Evolutionary conservation across 2,113 vertebrate genomes (phyloP).

Genomic region (Pygoscelis antarcticus): DNA sequence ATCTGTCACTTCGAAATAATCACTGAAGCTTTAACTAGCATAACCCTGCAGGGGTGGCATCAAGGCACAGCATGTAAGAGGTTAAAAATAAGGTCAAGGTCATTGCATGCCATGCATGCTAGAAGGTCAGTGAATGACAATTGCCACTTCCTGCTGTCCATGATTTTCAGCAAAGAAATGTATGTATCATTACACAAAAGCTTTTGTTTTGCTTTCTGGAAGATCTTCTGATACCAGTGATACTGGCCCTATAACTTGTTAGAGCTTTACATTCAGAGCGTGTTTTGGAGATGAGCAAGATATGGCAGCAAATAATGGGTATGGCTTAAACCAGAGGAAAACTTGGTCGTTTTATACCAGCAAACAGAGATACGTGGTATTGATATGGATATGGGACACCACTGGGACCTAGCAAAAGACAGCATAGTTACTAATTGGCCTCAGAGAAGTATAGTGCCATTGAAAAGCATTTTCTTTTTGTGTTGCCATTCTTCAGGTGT

Average conservation of each 20-base stretch:
- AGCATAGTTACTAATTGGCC: neutral
- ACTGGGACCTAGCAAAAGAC: neutral
- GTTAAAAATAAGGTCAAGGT: conserved; percentile 55
- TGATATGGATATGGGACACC: neutral
- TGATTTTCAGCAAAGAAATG: neutral
- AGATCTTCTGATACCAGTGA: neutral
- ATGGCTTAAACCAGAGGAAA: neutral
- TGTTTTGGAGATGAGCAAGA: neutral
- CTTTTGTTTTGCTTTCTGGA: neutral
- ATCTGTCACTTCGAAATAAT: conserved; percentile 44
- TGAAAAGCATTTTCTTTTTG: neutral
- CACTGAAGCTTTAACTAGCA: conserved; percentile 26
- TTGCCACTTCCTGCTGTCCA: neutral
- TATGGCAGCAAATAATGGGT: neutral
- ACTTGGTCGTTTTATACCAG: neutral
- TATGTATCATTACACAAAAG: neutral
- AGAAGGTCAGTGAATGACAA: neutral
- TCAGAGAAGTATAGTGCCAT: neutral
- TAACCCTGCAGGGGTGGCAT: conserved; percentile 17
- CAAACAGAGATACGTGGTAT: neutral
- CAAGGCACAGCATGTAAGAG: neutral
- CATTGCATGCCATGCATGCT: neutral
- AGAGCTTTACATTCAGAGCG: accelerated
- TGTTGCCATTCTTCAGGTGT: neutral
- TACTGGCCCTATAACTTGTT: neutral